phyloP scores from a whole-genome alignment of 2,113 vertebrate species.

The Leptodactylus fuscus region DNA sequence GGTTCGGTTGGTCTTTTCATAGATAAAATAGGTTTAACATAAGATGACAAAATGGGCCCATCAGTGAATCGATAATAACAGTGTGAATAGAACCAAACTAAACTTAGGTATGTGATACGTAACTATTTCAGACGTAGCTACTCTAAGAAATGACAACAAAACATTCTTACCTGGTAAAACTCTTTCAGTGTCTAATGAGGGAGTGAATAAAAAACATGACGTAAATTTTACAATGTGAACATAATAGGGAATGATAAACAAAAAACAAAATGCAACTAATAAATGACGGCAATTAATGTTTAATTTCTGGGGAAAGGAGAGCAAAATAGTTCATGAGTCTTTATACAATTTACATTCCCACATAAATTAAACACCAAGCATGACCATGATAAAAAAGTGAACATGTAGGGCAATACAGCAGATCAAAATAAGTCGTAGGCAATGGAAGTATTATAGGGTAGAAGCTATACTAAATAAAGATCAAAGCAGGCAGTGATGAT shows the following conservation, averaged over 20 bases:
- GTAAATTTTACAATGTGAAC: slow-evolving; percentile 88
- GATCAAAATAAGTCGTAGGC: not conserved
- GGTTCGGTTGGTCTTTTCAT: not conserved
- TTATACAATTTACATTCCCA: not conserved
- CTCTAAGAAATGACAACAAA: slow-evolving; percentile 77
- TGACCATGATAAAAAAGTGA: not conserved
- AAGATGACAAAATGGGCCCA: no score
- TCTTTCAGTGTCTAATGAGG: slow-evolving; percentile 96
- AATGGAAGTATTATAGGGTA: not conserved
- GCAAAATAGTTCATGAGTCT: not conserved
- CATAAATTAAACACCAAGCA: slow-evolving; percentile 8
- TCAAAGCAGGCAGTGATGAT: not conserved
- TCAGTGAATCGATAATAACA: not conserved
- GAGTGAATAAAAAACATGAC: slow-evolving; percentile 88
- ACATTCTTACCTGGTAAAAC: slow-evolving; percentile 95
- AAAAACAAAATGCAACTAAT: slow-evolving; percentile 78
- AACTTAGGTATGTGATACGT: not conserved
- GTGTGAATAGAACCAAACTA: not conserved
- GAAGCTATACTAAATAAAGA: not conserved
- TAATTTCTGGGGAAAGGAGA: not conserved
- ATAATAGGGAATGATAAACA: slow-evolving; percentile 80
- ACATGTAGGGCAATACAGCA: not conserved
- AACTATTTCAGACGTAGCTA: slow-evolving; percentile 61
- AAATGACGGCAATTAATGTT: not conserved
- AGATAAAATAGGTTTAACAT: not conserved